phyloP scores from a whole-genome alignment of 2,113 vertebrate species.

The Chionodraco myersi region DNA sequence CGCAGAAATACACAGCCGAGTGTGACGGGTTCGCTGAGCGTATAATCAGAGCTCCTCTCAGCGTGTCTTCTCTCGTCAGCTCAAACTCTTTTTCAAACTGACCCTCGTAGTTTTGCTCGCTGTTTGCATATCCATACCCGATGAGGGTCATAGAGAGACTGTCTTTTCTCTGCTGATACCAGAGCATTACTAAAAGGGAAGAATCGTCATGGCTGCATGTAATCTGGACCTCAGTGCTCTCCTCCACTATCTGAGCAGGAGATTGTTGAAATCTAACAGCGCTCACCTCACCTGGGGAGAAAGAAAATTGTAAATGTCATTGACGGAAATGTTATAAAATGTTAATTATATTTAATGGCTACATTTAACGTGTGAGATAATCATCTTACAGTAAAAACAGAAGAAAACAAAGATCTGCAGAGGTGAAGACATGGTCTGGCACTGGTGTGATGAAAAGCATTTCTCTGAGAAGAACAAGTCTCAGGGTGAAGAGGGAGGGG shows the following conservation, averaged over 20 bases:
- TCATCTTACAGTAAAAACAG: constrained; percentile 43
- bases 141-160: constrained; percentile 62
- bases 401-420: neutral
- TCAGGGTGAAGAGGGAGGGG: neutral
- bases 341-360: too few species aligned
- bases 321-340: neutral
- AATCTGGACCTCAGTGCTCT: constrained; percentile 11
- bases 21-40: constrained; percentile 17
- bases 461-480: neutral
- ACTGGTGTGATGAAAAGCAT: neutral
- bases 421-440: neutral
- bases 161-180: constrained; percentile 68
- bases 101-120: constrained; percentile 18
- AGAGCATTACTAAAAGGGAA: neutral
- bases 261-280: constrained; percentile 54
- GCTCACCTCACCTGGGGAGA: constrained; percentile 36
- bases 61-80: neutral
- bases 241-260: constrained; percentile 11
- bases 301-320: neutral
- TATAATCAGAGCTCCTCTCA: constrained; percentile 51
- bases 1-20: constrained; percentile 77
- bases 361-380: too few species aligned
- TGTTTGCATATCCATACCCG: constrained; percentile 28
- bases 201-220: constrained; percentile 62
- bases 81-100: constrained; percentile 41